phyloP scores from a whole-genome alignment of 2,797 vertebrate genomes.

The Lagorchestes hirsutus region DNA sequence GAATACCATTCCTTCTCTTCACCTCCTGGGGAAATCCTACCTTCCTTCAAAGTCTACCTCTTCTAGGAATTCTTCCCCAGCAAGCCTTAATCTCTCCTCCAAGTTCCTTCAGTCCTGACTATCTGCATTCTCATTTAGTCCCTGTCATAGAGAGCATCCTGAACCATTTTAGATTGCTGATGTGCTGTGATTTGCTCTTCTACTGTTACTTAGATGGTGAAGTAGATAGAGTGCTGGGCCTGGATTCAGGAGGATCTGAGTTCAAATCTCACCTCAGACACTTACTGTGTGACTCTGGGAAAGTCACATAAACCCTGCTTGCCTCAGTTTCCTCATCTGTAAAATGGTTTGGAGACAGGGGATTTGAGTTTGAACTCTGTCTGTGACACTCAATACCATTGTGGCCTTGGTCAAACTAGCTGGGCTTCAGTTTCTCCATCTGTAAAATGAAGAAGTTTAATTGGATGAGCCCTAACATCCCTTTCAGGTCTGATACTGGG shows the following conservation, averaged over 20 bases:
- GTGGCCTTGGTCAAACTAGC: background rate
- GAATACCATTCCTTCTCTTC: background rate
- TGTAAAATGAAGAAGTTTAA: background rate
- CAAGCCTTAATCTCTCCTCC: background rate
- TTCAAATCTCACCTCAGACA: background rate
- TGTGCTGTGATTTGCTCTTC: background rate
- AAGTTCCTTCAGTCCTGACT: background rate
- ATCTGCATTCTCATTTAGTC: background rate
- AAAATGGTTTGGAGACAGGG: background rate
- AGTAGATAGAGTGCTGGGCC: background rate
- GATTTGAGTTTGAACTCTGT: background rate
- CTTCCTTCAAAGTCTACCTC: background rate
- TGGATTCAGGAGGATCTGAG: background rate
- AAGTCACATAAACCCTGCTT: background rate
- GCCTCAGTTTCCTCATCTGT: background rate
- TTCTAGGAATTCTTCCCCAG: background rate
- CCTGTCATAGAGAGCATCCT: background rate
- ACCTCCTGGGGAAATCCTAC: background rate
- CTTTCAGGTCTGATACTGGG: background rate
- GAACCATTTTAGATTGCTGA: background rate
- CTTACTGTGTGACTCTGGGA: background rate
- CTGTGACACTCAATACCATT: background rate
- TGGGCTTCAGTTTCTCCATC: background rate
- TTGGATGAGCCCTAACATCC: background rate
- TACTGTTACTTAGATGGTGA: background rate